Evolutionary conservation across 2,113 vertebrate genomes (phyloP), one percentile per base, ranked within the genome.

Genomic region (Stegastes partitus): DNA sequence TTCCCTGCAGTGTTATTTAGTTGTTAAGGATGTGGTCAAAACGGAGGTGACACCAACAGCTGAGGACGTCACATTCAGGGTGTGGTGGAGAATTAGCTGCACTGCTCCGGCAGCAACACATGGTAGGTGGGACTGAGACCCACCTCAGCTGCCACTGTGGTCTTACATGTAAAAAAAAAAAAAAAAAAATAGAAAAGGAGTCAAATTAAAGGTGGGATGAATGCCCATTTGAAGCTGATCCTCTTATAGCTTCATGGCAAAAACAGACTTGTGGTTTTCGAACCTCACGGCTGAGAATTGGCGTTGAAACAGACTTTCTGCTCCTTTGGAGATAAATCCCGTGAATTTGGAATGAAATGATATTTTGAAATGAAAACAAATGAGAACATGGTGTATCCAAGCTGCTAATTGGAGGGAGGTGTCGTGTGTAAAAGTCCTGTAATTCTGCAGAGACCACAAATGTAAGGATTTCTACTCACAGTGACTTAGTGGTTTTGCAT

Each of bases 21-120:
- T 82, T 61, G 77, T 78, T 82, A 59, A 71, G 86, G 89, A 84
- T 84, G 78, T 87, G 83, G 83, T 87, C 66, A n/a, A 19, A 55
- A 37, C 45, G 15, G 22, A 81, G 61, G 66, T 80, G 70, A 69
- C 47, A 16, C 23, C 55, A 51, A 83, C 34, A 72, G 61, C 71
- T 31, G 49, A 68, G 39, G 28, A 68, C 50, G 25, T 87, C 74
- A 77, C 18, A 19, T 12, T 8, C 10, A 45, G 76, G 86, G 81
- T 70, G 87, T 79, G 79, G 77, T 56, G 6, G 12, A n/a, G 18
- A 12, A 39, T 61, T 50, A 15, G 56, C 61, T 73, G 21, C 62
- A 22, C 39, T 18, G 19, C 69, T 57, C 55, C 37, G 11, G 50
- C 77, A 68, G 1, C 62, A 62, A 74, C 56, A 58, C 64, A 73